phyloP scores from a whole-genome alignment of 2,888 invertebrate species.

The Aelia acuminata region DNA sequence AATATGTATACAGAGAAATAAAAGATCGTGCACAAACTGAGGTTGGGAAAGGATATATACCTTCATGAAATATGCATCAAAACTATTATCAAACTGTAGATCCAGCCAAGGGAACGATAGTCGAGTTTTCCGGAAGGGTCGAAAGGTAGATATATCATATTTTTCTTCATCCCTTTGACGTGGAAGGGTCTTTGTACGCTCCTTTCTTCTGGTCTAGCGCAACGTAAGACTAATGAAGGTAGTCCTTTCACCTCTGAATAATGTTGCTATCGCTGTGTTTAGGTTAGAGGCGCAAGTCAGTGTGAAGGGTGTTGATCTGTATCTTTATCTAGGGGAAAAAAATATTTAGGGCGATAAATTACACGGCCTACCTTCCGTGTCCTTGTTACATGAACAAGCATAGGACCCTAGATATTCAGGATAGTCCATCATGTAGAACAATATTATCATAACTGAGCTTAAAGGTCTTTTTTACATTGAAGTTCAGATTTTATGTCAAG shows the following conservation, averaged over 20 bases:
- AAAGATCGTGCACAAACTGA: constrained; percentile 22
- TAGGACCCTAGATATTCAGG: neutral
- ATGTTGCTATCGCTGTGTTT: neutral
- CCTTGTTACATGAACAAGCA: neutral
- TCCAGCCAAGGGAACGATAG: neutral
- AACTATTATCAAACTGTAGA: constrained; percentile 41
- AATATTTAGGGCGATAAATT: neutral
- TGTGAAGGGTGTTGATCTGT: neutral
- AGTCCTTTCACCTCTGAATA: neutral
- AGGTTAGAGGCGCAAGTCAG: neutral
- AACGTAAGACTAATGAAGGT: neutral
- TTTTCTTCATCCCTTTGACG: neutral
- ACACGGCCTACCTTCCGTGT: neutral
- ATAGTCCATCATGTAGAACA: too few relatives aligned
- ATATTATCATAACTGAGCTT: too few relatives aligned
- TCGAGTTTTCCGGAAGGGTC: constrained; percentile 9
- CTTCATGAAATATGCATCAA: constrained; percentile 45
- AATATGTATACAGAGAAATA: constrained; percentile 23
- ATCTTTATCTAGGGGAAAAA: neutral
- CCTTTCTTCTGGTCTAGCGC: constrained; percentile 11
- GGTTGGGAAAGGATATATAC: neutral
- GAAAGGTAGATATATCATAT: constrained; percentile 38
- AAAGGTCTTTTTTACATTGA: too few relatives aligned
- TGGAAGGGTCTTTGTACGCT: constrained; percentile 12
- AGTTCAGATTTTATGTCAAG: too few relatives aligned